A percentile compares a stretch with the other conserved stretches of the same genome.
These are phyloP conservation scores for Torymus auratus DNA, from an alignment of 2,888 invertebrate genomes.

Conservation along the genomic window DNA sequence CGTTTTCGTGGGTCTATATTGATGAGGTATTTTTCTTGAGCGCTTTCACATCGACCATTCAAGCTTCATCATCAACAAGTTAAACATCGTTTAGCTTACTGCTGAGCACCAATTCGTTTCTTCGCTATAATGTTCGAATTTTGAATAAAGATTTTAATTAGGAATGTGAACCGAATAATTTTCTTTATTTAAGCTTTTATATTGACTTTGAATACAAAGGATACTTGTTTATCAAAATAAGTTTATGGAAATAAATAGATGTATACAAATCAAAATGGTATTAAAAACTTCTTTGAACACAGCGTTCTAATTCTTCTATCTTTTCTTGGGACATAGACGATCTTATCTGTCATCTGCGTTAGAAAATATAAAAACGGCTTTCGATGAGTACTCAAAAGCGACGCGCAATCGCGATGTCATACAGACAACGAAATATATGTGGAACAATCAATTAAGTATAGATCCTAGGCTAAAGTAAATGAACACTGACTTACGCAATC, in stretches of 20 bases:
- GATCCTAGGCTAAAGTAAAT: constrained; percentile 25
- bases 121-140: background rate
- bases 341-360: background rate
- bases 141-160: no score
- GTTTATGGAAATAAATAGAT: no score
- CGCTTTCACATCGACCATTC: constrained; percentile 6
- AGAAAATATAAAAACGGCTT: background rate
- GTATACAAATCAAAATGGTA: no score
- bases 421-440: background rate
- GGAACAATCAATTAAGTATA: constrained; percentile 16
- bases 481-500: constrained; percentile 26
- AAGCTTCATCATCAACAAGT: constrained; percentile 1
- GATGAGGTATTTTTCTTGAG: constrained; percentile 32
- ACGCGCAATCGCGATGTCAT: background rate
- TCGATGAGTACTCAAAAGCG: background rate
- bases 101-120: constrained; percentile 37
- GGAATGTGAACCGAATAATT: no score
- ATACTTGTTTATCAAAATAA: no score
- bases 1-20: background rate
- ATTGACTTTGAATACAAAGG: no score
- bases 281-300: no score
- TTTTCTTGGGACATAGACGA: background rate
- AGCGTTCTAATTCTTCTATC: no score
- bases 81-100: constrained; percentile 14
- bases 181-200: no score